Conservation (phyloP, 1,140 invertebrate genomes). For the Drosophila kikkawai region DNA sequence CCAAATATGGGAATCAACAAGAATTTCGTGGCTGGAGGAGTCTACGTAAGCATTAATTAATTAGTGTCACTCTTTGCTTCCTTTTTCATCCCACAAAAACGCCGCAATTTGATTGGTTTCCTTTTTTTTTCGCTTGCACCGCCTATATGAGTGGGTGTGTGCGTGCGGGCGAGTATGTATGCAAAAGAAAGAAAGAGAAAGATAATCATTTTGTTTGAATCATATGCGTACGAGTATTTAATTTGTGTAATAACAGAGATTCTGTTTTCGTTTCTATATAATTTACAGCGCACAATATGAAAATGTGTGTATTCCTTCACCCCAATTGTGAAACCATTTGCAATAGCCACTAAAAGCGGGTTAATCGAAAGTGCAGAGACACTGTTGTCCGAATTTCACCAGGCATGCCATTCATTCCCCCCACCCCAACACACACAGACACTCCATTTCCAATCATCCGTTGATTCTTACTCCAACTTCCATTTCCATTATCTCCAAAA, state of each 20-base stretch:
- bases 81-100: slow-evolving; percentile 13
- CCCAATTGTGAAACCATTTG: slow-evolving; percentile 79
- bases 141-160: not conserved
- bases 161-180: slow-evolving; percentile 7
- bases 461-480: not conserved
- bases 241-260: slow-evolving; percentile 68
- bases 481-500: not conserved
- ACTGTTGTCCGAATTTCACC: slow-evolving; percentile 38
- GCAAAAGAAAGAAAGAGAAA: slow-evolving; percentile 2
- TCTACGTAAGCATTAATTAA: slow-evolving; percentile 59
- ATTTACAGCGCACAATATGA: slow-evolving; percentile 77
- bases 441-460: not conserved
- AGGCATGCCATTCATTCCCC: not conserved
- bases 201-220: slow-evolving; percentile 19
- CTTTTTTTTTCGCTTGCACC: slow-evolving; percentile 9
- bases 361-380: slow-evolving; percentile 71
- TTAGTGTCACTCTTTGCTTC: slow-evolving; percentile 3
- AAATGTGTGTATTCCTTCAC: slow-evolving; percentile 67
- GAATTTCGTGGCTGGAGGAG: slow-evolving; percentile 56
- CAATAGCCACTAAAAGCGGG: slow-evolving; percentile 73
- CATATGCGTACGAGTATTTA: slow-evolving; percentile 21
- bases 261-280: slow-evolving; percentile 76
- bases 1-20: slow-evolving; percentile 31
- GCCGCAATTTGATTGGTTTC: slow-evolving; percentile 10
- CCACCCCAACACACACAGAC: not conserved